Conservation (phyloP, 2,113 vertebrate genomes). For the Emberiza fucata region DNA sequence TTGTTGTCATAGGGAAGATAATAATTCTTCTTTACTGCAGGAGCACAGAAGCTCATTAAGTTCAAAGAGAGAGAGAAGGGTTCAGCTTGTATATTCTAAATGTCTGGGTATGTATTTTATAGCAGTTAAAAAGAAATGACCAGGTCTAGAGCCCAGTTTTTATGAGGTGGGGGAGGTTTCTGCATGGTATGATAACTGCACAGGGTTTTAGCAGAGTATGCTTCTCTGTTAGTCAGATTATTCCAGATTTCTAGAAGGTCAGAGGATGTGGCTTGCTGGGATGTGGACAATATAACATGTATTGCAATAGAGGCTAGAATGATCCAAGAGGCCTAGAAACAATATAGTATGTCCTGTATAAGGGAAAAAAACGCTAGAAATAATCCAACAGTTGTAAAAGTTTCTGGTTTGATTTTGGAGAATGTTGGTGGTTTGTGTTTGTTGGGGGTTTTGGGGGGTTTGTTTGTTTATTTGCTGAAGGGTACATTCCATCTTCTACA, state of each 20-base stretch:
- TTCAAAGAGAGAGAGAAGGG: background rate
- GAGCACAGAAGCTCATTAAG: background rate
- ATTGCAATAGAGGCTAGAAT: background rate
- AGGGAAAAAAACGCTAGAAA: background rate
- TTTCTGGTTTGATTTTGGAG: background rate
- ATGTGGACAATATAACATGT: background rate
- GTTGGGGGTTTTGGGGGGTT: rapidly evolving
- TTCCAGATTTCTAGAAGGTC: background rate
- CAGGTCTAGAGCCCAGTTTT: background rate
- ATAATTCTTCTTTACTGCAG: background rate
- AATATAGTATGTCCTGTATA: background rate
- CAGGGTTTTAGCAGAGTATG: background rate
- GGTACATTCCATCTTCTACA: background rate
- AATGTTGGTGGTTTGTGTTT: background rate
- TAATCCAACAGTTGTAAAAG: background rate
- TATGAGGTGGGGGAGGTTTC: background rate
- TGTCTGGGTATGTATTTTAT: background rate
- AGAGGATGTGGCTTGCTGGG: background rate
- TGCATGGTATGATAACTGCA: background rate
- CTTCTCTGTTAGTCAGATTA: background rate
- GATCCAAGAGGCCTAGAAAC: background rate
- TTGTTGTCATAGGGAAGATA: background rate
- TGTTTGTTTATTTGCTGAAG: background rate
- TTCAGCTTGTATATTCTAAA: background rate
- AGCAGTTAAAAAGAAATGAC: background rate